Percentiles rank a stretch among this genome's conserved stretches.
Conservation (phyloP, 2,797 vertebrate species). For the Pagetopsis macropterus region DNA sequence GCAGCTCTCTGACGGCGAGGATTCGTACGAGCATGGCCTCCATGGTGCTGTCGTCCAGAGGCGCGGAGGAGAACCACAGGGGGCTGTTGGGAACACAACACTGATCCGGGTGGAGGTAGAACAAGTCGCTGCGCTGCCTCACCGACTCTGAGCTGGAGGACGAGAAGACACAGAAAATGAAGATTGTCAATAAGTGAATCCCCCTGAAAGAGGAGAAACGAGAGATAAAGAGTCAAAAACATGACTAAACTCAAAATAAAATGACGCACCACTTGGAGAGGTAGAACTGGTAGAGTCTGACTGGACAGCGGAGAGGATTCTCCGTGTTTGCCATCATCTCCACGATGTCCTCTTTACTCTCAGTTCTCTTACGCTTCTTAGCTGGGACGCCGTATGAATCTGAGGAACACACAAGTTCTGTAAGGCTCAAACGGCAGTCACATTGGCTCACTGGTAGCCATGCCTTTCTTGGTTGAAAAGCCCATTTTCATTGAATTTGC, state of each 20-base stretch:
- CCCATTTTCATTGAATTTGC: no score
- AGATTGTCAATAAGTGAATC: not conserved
- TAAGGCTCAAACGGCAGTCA: no score
- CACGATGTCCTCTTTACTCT: conserved; percentile 80
- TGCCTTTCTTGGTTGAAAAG: no score
- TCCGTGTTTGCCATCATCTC: conserved; percentile 93
- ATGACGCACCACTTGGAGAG: conserved; percentile 88
- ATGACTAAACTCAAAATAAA: no score
- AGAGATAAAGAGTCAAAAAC: not conserved
- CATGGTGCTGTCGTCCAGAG: conserved; percentile 87
- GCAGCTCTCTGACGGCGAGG: conserved; percentile 89
- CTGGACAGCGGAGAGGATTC: conserved; percentile 93
- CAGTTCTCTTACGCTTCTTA: conserved; percentile 86
- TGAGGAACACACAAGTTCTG: not conserved
- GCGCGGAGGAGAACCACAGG: conserved; percentile 90
- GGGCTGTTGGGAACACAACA: conserved; percentile 91
- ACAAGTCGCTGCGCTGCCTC: conserved; percentile 87
- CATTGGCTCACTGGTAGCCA: no score
- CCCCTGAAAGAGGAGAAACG: not conserved
- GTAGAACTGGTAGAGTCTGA: conserved; percentile 95
- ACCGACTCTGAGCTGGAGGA: conserved; percentile 86
- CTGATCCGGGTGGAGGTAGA: conserved; percentile 91
- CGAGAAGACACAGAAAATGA: not conserved
- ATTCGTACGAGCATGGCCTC: conserved; percentile 91
- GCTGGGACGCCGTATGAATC: conserved; percentile 74